Percentiles rank a stretch among this genome's conserved stretches.
Evolutionary conservation across 2,888 invertebrate species (phyloP).

Genomic region (Apantesis nais): DNA sequence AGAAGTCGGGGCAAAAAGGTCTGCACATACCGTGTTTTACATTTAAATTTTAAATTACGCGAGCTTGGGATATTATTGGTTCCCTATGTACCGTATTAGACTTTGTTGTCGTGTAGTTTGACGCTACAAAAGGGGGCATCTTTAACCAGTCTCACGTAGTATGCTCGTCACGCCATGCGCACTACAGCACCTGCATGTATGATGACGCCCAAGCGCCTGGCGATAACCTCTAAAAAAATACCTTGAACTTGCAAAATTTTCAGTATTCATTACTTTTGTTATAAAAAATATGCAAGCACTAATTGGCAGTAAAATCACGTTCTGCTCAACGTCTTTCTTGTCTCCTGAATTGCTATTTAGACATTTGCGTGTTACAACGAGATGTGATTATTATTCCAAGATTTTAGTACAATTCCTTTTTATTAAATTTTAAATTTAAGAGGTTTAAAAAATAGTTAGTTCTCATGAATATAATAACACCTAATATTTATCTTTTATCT

Average conservation of each 20-base stretch:
- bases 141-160: constrained; percentile 70
- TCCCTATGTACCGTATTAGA: constrained; percentile 55
- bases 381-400: background rate
- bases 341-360: background rate
- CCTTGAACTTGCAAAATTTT: constrained; percentile 59
- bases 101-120: constrained; percentile 55
- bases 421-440: background rate
- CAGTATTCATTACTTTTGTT: constrained; percentile 34
- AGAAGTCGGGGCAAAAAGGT: constrained; percentile 29
- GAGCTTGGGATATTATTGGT: constrained; percentile 58
- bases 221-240: constrained; percentile 62
- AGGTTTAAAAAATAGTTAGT: constrained; percentile 16
- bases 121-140: constrained; percentile 66
- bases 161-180: constrained; percentile 75
- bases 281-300: constrained; percentile 31
- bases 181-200: constrained; percentile 75
- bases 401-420: background rate
- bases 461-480: constrained; percentile 36
- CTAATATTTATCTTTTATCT: constrained; percentile 55
- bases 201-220: constrained; percentile 64
- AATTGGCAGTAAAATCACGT: constrained; percentile 43
- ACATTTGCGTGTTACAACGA: background rate
- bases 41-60: constrained; percentile 67
- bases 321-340: constrained; percentile 12
- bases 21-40: constrained; percentile 44